Conservation (phyloP, 1,140 invertebrate genomes). For the Aleiodes sp. region DNA sequence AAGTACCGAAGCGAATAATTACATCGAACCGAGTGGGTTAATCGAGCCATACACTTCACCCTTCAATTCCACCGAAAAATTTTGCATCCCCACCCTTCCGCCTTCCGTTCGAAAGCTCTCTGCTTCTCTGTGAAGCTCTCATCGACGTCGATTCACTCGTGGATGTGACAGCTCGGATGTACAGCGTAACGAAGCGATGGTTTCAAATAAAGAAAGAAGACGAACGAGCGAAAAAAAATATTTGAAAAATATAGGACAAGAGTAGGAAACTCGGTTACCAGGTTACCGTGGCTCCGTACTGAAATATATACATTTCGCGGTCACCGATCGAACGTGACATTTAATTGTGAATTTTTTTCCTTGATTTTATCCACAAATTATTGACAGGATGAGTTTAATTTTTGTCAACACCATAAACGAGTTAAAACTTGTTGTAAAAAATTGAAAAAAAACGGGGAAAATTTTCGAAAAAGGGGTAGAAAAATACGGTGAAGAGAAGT, state of each 20-base stretch:
- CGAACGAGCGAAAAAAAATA: background rate
- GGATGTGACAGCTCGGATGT: background rate
- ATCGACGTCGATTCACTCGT: background rate
- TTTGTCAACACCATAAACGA: too few relatives aligned
- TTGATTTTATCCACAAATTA: background rate
- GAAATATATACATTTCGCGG: constrained; percentile 15
- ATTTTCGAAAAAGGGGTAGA: too few relatives aligned
- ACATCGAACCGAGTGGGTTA: constrained; percentile 1
- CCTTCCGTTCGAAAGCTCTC: too few relatives aligned
- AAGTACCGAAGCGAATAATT: constrained; percentile 20
- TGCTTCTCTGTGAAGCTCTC: background rate
- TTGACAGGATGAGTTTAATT: background rate
- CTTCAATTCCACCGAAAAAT: background rate
- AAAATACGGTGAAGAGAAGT: too few relatives aligned
- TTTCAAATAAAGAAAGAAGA: background rate
- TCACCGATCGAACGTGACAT: constrained; percentile 1
- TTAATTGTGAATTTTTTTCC: background rate
- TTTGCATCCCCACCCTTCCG: background rate
- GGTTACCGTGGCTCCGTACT: constrained; percentile 16
- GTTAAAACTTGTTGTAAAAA: too few relatives aligned
- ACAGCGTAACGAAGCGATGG: background rate
- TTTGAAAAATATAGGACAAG: constrained; percentile 13
- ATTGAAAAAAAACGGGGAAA: too few relatives aligned
- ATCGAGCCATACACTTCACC: background rate
- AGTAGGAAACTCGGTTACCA: constrained; percentile 23